Conservation (phyloP, 2,888 invertebrate species). For the Lepidocyrtoides sp. region DNA sequence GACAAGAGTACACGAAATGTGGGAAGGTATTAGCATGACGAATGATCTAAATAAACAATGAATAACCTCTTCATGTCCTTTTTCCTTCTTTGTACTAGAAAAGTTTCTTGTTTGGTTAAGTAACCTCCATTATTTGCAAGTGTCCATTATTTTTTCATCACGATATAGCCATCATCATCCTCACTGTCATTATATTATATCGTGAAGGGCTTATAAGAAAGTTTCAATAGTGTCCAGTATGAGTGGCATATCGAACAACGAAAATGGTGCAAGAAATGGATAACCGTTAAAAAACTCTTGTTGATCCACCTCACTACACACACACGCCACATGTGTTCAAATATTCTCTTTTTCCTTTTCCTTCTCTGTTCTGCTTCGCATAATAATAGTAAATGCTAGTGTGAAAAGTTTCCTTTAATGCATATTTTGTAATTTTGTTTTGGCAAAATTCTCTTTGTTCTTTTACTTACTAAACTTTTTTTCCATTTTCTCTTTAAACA, state of each 20-base stretch:
- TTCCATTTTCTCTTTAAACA: neutral
- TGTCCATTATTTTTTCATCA: slow-evolving; percentile 13
- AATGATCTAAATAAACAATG: slow-evolving; percentile 66
- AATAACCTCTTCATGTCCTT: slow-evolving; percentile 65
- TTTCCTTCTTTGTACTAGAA: neutral
- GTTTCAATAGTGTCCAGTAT: slow-evolving; percentile 42
- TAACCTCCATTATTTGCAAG: slow-evolving; percentile 46
- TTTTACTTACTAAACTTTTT: neutral
- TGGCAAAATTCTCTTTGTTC: neutral
- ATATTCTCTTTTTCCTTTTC: neutral
- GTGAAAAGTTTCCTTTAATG: neutral
- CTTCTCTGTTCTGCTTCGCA: slow-evolving; percentile 4
- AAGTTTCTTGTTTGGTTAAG: slow-evolving; percentile 53
- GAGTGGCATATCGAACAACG: neutral
- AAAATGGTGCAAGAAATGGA: neutral
- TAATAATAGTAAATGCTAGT: neutral
- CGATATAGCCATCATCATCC: slow-evolving; percentile 10
- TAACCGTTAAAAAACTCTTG: neutral
- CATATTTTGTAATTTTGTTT: neutral
- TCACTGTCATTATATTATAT: neutral
- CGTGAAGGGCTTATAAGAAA: neutral
- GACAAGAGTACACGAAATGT: neutral
- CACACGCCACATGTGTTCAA: slow-evolving; percentile 19
- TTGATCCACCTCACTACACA: neutral
- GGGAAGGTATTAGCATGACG: neutral